Base-by-base conservation (phyloP, 2,888 invertebrate genomes). In the Amiota communis region DNA sequence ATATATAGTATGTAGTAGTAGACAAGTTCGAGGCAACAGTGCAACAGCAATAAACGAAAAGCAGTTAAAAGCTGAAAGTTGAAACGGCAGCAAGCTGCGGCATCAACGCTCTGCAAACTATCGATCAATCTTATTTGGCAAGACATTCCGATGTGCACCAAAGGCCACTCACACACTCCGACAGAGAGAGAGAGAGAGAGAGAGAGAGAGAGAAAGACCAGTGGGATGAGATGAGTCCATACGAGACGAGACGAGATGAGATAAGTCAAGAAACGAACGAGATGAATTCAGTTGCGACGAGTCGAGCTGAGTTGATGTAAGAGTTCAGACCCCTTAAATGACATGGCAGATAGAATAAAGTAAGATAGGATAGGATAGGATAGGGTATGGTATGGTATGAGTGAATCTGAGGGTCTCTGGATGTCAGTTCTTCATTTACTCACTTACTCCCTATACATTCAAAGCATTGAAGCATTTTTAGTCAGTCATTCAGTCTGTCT, bases 211-310 rank as follows among this genome's bases (percentile, higher is more conserved):
- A 59, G 9, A 20, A 15, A 15, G 59, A 59, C 17, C 11, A 12
- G 59, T 6, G 20, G 23, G 57, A 15, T 57, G 12, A 12, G 53
- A 51, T 12, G n/a, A 68, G 74, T 76, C 67, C 75, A 77, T 79
- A 80, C 79, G 71, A 77, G 23, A 23, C 4, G 20, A n/a, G 57
- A 15, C 17, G 12, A 12, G 53, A 51, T 78, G 71, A 77, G 76
- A 79, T 79, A 75, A 83, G 83, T 83, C 81, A 82, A 84, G 79
- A 79, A 82, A 81, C 84, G 80, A 81, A 36, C 36, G 36, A 36
- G 36, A 36, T 36, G 15, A 15, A 59, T 15, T 11, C 59, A 59
- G 59, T 20, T 20, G 59, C 10, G 10, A 15, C n/a, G 15, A 59
- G 17, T 10, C 20, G 20, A 20, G 36, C 8, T 36, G 36, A 36